phyloP scores from a whole-genome alignment of 1,140 invertebrate genomes.

The Arion vulgaris region DNA sequence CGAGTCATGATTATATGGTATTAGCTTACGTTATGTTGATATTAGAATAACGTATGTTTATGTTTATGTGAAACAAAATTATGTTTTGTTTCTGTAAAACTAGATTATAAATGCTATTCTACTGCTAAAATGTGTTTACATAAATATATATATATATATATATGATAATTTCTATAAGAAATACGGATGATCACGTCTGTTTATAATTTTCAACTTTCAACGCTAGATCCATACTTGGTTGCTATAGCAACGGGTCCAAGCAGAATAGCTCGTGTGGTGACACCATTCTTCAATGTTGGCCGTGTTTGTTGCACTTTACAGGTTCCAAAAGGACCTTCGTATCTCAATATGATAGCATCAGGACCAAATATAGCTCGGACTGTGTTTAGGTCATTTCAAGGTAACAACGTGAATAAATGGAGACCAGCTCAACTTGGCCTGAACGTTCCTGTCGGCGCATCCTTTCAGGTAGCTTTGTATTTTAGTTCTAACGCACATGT shows the following conservation, averaged over 20 bases:
- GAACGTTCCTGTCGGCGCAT: background rate
- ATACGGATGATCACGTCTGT: no score
- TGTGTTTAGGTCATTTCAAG: background rate
- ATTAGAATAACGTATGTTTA: no score
- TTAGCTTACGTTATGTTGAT: no score
- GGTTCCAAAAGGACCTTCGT: background rate
- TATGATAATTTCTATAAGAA: no score
- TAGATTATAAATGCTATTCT: no score
- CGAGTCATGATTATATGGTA: no score
- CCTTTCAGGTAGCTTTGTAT: background rate
- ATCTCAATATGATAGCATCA: background rate
- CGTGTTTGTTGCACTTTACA: background rate
- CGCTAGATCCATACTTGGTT: background rate
- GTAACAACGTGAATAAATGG: background rate
- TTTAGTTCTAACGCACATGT: no score
- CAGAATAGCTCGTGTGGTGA: background rate
- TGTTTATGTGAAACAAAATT: no score
- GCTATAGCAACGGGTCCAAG: background rate
- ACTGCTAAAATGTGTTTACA: no score
- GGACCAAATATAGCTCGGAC: background rate
- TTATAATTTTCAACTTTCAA: no score
- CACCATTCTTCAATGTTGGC: background rate
- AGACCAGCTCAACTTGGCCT: background rate
- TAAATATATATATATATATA: no score
- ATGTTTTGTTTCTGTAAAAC: no score